These are phyloP conservation scores for Hirtodrosophila duncani DNA, from an alignment of 2,888 invertebrate species.

Conservation along the genomic window DNA sequence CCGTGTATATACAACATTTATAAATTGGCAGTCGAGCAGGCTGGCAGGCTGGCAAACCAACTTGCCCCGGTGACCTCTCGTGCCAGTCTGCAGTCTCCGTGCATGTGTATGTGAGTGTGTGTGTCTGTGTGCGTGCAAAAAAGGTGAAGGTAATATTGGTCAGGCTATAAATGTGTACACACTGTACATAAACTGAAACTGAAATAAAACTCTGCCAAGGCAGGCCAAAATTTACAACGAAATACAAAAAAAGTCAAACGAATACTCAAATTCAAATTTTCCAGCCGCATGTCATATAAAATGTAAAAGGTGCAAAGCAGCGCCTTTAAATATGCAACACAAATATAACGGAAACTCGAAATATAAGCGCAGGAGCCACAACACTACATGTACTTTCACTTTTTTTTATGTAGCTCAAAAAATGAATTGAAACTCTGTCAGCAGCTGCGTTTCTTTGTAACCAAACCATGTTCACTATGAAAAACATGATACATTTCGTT, in stretches of 20 bases:
- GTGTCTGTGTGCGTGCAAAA: conserved; percentile 17
- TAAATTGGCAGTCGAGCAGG: conserved; percentile 56
- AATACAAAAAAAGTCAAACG: neutral
- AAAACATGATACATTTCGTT: too few relatives aligned
- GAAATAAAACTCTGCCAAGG: conserved; percentile 54
- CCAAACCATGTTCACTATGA: too few relatives aligned
- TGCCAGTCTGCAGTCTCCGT: conserved; percentile 39
- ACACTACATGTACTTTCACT: too few relatives aligned
- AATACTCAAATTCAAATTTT: conserved; percentile 48
- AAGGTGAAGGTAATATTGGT: conserved; percentile 65
- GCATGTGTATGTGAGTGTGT: conserved; percentile 4
- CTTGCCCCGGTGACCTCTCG: conserved; percentile 54
- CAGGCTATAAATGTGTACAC: conserved; percentile 57
- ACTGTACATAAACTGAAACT: conserved; percentile 58
- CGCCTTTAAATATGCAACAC: conserved; percentile 53
- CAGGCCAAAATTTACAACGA: conserved; percentile 38
- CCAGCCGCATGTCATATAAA: conserved; percentile 34
- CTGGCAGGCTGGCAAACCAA: conserved; percentile 36
- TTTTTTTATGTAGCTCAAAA: too few relatives aligned
- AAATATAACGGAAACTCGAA: too few relatives aligned
- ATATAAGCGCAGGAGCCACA: too few relatives aligned
- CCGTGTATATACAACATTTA: conserved; percentile 51
- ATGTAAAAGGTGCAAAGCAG: conserved; percentile 47
- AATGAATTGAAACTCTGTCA: too few relatives aligned
- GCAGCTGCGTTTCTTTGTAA: too few relatives aligned